Conservation (phyloP, 2,888 invertebrate genomes). For the Melanchra persicariae region DNA sequence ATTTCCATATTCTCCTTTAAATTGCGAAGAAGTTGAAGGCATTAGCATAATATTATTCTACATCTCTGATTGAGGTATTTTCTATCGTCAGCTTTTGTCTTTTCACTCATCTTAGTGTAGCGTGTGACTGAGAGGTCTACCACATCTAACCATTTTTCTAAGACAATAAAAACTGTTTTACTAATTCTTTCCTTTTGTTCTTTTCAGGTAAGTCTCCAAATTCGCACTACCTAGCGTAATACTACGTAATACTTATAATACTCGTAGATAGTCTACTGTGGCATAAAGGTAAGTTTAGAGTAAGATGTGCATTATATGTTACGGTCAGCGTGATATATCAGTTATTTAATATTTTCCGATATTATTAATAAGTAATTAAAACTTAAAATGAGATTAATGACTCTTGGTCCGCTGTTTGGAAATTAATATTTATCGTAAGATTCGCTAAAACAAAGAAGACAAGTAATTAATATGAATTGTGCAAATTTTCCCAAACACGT, state of each 20-base stretch:
- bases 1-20: too few relatives aligned
- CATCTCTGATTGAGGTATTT: neutral
- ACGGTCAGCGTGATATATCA: neutral
- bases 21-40: neutral
- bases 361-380: too few relatives aligned
- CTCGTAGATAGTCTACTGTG: neutral
- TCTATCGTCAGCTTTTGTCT: too few relatives aligned
- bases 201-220: slow-evolving; percentile 31
- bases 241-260: neutral
- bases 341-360: too few relatives aligned
- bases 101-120: neutral
- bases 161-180: neutral
- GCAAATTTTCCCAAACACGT: too few relatives aligned
- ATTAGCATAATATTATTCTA: too few relatives aligned
- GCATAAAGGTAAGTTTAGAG: slow-evolving; percentile 17
- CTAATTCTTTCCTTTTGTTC: slow-evolving; percentile 1
- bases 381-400: too few relatives aligned
- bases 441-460: too few relatives aligned
- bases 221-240: neutral
- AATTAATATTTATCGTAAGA: too few relatives aligned
- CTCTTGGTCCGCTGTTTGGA: too few relatives aligned
- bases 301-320: neutral
- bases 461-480: too few relatives aligned
- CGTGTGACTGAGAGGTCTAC: neutral
- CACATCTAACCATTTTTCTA: neutral